Percentiles rank a stretch among this genome's conserved stretches.
Evolutionary conservation across 2,888 invertebrate genomes (phyloP).

Genomic region (Pachycephus smyrnensis): DNA sequence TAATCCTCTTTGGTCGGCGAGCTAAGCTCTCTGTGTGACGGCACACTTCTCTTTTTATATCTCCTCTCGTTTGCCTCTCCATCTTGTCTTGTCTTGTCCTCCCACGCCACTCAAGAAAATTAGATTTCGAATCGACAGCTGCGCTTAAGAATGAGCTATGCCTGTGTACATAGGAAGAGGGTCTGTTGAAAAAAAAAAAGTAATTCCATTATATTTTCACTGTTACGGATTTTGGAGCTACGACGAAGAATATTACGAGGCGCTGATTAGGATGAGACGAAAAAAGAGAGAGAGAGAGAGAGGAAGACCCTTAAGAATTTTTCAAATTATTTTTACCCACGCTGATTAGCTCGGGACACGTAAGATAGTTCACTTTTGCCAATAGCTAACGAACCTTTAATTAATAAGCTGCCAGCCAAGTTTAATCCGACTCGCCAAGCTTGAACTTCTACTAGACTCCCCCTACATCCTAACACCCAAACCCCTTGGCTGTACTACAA

Average conservation of each 20-base stretch:
- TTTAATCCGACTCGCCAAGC: slow-evolving; percentile 40
- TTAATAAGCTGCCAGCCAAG: slow-evolving; percentile 48
- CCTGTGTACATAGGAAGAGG: not conserved
- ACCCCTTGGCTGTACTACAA: slow-evolving; percentile 13
- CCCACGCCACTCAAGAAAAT: slow-evolving; percentile 55
- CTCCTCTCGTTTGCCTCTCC: slow-evolving; percentile 25
- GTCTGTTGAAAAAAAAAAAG: no score
- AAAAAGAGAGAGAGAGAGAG: slow-evolving; percentile 11
- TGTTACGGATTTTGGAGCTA: no score
- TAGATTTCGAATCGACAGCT: slow-evolving; percentile 53
- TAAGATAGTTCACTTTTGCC: slow-evolving; percentile 25
- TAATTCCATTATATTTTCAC: no score
- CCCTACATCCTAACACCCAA: not conserved
- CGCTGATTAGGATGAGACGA: not conserved
- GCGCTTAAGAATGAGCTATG: slow-evolving; percentile 18
- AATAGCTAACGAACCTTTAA: slow-evolving; percentile 43
- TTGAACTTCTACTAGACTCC: slow-evolving; percentile 32
- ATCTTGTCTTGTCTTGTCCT: slow-evolving; percentile 40
- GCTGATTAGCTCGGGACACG: not conserved
- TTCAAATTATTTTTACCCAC: not conserved
- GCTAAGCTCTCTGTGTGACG: slow-evolving; percentile 63
- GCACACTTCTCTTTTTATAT: slow-evolving; percentile 30
- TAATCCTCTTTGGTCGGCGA: slow-evolving; percentile 66
- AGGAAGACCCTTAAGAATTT: not conserved
- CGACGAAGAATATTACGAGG: no score